These are phyloP conservation scores for Phorcus lineatus DNA, from an alignment of 2,888 invertebrate genomes.

Conservation along the genomic window DNA sequence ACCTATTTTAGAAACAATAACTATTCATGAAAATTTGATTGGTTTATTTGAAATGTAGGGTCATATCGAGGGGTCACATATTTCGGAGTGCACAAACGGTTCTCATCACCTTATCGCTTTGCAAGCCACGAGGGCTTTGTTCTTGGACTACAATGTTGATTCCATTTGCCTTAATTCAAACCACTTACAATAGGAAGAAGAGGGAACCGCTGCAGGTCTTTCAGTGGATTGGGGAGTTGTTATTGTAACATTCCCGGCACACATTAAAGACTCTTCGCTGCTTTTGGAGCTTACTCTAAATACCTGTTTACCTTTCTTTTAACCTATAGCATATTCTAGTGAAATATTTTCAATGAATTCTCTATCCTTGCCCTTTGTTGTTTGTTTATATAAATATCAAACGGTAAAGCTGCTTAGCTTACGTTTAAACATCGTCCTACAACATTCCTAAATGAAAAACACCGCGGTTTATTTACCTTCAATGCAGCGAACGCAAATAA, in stretches of 20 bases:
- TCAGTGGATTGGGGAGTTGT: background rate
- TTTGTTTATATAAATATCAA: background rate
- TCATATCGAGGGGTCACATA: background rate
- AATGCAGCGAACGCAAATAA: conserved; percentile 2
- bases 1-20: too few relatives aligned
- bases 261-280: background rate
- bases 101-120: background rate
- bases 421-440: background rate
- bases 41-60: conserved; percentile 1
- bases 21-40: background rate
- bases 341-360: background rate
- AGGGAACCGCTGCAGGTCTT: background rate
- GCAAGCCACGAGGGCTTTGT: background rate
- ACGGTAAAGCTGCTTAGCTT: background rate
- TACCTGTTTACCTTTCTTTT: background rate
- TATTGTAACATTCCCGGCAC: background rate
- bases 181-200: background rate
- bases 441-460: background rate
- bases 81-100: too few relatives aligned
- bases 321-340: background rate
- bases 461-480: background rate
- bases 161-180: background rate
- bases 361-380: background rate
- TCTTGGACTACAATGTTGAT: background rate
- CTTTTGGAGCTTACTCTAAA: background rate